Percentiles rank a stretch among this genome's conserved stretches.
Evolutionary conservation across 2,888 invertebrate species (phyloP).

Genomic region (Laspeyria flexula): DNA sequence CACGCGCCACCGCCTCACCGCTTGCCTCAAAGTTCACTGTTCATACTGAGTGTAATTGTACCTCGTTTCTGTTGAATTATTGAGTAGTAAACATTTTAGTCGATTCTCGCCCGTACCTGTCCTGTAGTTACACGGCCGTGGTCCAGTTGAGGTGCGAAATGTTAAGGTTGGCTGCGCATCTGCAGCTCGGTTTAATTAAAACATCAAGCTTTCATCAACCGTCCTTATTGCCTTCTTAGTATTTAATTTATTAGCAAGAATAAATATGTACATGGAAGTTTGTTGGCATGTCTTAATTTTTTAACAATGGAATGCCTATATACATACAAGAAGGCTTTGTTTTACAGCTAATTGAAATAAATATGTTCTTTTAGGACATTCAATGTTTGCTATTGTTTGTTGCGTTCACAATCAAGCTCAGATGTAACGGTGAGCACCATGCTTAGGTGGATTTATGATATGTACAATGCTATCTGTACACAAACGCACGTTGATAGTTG

Average conservation of each 20-base stretch:
- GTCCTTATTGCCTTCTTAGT: too few relatives aligned
- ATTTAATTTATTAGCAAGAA: too few relatives aligned
- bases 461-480: conserved; percentile 4
- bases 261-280: too few relatives aligned
- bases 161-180: neutral
- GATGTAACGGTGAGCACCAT: neutral
- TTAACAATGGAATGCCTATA: too few relatives aligned
- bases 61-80: conserved; percentile 42
- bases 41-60: conserved; percentile 29
- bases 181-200: neutral
- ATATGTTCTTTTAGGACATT: too few relatives aligned
- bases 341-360: too few relatives aligned
- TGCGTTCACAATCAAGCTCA: neutral
- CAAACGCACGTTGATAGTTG: conserved; percentile 1
- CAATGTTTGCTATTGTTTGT: too few relatives aligned
- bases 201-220: too few relatives aligned
- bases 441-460: conserved; percentile 4
- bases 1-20: too few relatives aligned
- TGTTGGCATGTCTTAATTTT: too few relatives aligned
- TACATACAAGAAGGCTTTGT: too few relatives aligned
- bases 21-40: conserved; percentile 14
- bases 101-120: neutral
- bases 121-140: neutral
- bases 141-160: neutral
- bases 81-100: conserved; percentile 37